These are phyloP conservation scores for Luidia sarsii DNA, from an alignment of 53 echinoderm and acorn worm genomes.

Conservation along the genomic window DNA sequence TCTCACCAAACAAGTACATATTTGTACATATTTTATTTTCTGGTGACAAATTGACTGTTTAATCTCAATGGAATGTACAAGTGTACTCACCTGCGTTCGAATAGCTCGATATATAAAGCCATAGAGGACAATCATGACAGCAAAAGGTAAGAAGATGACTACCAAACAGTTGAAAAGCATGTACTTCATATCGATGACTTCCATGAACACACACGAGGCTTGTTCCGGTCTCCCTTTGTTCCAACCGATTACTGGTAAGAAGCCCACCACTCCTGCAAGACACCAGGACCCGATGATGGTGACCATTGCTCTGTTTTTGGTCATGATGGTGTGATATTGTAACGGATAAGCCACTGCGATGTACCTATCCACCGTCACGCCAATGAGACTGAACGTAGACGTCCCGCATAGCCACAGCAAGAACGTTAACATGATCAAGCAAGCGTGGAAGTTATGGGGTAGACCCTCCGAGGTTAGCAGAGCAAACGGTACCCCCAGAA, in stretches of 20 bases:
- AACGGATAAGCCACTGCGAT: conserved; percentile 76
- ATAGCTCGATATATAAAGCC: conserved; percentile 73
- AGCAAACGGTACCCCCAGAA: conserved; percentile 78
- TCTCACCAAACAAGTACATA: no score
- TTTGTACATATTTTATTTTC: no score
- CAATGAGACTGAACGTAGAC: conserved; percentile 80
- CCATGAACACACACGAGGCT: conserved; percentile 62
- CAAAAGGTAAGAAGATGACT: conserved; percentile 71
- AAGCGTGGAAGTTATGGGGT: conserved; percentile 69
- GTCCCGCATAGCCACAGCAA: conserved; percentile 78
- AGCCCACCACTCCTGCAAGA: conserved; percentile 77
- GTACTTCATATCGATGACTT: conserved; percentile 73
- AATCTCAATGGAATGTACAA: not conserved
- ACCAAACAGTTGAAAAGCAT: conserved; percentile 76
- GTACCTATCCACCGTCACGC: conserved; percentile 79
- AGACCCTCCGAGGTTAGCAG: conserved; percentile 63
- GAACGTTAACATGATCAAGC: conserved; percentile 81
- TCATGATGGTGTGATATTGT: conserved; percentile 67
- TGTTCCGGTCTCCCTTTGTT: conserved; percentile 48
- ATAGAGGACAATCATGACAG: conserved; percentile 74
- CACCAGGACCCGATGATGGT: conserved; percentile 73
- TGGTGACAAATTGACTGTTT: not conserved
- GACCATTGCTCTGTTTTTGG: conserved; percentile 50
- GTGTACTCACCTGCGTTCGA: conserved; percentile 74
- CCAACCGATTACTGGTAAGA: conserved; percentile 78